Conservation (phyloP, 2,113 vertebrate genomes). For the Ceyx margarethae region DNA sequence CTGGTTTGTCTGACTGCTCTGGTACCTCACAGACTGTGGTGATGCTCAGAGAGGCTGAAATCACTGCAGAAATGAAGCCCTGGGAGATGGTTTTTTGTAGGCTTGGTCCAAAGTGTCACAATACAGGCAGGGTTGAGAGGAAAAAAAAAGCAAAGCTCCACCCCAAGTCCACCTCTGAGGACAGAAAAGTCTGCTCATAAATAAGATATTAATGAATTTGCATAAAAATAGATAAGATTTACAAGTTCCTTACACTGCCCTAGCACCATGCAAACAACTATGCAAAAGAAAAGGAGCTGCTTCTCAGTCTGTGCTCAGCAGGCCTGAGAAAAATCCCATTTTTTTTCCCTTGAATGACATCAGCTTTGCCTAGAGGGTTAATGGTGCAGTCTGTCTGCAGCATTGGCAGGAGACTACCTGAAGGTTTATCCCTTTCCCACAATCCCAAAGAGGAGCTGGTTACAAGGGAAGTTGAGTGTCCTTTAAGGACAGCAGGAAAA, state of each 20-base stretch:
- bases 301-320: not conserved
- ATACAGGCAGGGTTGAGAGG: not conserved
- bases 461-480: not conserved
- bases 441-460: not conserved
- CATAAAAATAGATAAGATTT: not conserved
- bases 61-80: not conserved
- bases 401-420: not conserved
- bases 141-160: not conserved
- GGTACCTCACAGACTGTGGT: not conserved
- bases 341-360: not conserved
- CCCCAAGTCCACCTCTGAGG: not conserved
- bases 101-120: not conserved
- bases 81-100: not conserved
- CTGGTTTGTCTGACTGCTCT: not conserved
- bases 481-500: not conserved
- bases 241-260: accelerated
- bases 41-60: not conserved
- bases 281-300: not conserved
- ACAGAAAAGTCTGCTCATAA: not conserved
- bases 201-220: not conserved
- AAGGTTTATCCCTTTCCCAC: not conserved
- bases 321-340: not conserved
- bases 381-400: slow-evolving; percentile 39
- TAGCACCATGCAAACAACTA: not conserved
- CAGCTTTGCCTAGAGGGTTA: slow-evolving; percentile 17